Evolutionary conservation across 2,797 vertebrate genomes (phyloP).

Genomic region (Propithecus perrieri): DNA sequence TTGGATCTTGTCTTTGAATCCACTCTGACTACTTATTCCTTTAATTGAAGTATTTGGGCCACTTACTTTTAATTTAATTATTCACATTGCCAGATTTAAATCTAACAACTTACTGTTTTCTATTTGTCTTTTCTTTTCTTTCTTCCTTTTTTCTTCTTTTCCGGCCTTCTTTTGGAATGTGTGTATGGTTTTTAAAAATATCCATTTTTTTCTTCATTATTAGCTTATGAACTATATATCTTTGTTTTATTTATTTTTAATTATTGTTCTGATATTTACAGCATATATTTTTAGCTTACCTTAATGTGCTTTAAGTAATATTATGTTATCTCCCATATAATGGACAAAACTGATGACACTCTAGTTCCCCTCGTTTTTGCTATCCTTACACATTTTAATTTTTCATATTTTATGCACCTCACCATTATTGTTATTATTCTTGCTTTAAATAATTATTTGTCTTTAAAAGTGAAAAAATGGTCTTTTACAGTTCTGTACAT

Average conservation of each 20-base stretch:
- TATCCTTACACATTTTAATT: not conserved
- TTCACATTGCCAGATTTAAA: not conserved
- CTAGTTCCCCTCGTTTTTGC: not conserved
- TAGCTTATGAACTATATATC: not conserved
- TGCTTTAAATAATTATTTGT: not conserved
- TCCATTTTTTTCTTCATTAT: not conserved
- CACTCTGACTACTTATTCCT: not conserved
- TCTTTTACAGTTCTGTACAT: not conserved
- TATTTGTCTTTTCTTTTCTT: not conserved
- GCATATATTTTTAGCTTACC: not conserved
- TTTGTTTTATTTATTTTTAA: not conserved
- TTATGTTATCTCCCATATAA: not conserved
- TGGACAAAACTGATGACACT: not conserved
- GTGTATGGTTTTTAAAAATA: not conserved
- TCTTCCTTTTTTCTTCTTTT: not conserved
- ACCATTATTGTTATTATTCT: not conserved
- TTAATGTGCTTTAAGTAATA: not conserved
- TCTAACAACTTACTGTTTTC: not conserved
- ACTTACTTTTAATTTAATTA: conserved; percentile 6
- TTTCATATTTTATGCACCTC: not conserved
- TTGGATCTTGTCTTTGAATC: not conserved
- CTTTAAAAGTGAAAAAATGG: not conserved
- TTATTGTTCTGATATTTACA: not conserved
- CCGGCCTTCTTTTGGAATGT: not conserved
- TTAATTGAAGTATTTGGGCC: not conserved